phyloP scores from a whole-genome alignment of 2,888 invertebrate genomes.

The Eupithecia abbreviata region DNA sequence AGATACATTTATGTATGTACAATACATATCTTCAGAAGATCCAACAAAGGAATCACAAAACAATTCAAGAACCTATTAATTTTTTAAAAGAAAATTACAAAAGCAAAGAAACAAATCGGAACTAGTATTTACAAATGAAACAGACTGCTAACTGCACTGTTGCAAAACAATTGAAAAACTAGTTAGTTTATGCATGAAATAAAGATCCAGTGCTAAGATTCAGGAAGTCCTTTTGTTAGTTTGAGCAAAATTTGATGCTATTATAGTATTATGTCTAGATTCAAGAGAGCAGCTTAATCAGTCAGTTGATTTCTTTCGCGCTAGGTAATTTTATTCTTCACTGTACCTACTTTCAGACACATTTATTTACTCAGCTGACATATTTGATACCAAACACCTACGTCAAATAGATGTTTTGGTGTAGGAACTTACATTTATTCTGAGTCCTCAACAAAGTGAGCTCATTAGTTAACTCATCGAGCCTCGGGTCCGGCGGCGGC shows the following conservation, averaged over 20 bases:
- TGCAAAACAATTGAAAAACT: too few relatives aligned
- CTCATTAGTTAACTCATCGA: conserved; percentile 90
- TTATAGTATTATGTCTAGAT: neutral
- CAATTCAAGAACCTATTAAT: too few relatives aligned
- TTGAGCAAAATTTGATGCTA: too few relatives aligned
- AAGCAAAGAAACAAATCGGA: too few relatives aligned
- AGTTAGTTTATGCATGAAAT: neutral
- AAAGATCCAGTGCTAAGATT: neutral
- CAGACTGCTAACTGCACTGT: too few relatives aligned
- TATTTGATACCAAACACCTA: neutral
- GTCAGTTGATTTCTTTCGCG: neutral
- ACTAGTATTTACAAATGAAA: too few relatives aligned
- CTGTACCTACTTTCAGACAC: neutral
- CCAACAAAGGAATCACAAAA: neutral
- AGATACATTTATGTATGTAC: neutral
- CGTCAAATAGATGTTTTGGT: neutral
- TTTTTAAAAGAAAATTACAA: too few relatives aligned
- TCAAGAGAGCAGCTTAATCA: neutral
- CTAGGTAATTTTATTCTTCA: neutral
- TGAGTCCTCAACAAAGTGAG: conserved; percentile 88
- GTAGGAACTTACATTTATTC: conserved; percentile 86
- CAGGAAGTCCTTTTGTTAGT: neutral
- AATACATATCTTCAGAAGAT: neutral
- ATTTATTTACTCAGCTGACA: neutral
- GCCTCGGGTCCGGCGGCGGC: conserved; percentile 88